A percentile compares a stretch with the other conserved stretches of the same genome.
Conservation (phyloP, 2,888 invertebrate genomes). For the Scaptomyza parva region DNA sequence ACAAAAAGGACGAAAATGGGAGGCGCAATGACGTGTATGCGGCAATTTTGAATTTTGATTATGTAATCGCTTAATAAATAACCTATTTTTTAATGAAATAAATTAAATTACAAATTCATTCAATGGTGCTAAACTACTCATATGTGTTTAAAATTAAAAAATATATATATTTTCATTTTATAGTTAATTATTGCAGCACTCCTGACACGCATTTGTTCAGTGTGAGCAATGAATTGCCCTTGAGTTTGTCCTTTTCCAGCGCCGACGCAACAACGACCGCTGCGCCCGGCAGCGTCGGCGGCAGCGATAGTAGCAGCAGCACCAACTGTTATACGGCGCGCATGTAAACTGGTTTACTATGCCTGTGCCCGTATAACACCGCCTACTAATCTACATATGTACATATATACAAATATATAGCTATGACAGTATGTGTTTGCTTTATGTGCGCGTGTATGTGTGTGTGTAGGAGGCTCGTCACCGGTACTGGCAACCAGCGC, state of each 20-base stretch:
- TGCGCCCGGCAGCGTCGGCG: constrained; percentile 20
- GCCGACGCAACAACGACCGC: constrained; percentile 46
- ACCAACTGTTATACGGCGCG: constrained; percentile 63
- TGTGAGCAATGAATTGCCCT: constrained; percentile 61
- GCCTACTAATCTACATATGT: constrained; percentile 10
- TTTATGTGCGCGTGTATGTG: constrained; percentile 16
- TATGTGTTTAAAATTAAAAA: no score
- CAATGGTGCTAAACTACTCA: constrained; percentile 5
- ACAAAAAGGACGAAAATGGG: constrained; percentile 19
- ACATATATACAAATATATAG: neutral
- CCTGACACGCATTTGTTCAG: constrained; percentile 38
- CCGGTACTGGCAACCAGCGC: constrained; percentile 40
- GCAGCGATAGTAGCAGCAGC: constrained; percentile 5
- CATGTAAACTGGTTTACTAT: constrained; percentile 60
- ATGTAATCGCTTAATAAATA: constrained; percentile 39
- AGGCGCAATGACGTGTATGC: constrained; percentile 38
- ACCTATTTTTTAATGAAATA: neutral
- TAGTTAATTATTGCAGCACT: constrained; percentile 24
- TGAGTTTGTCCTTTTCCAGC: constrained; percentile 78
- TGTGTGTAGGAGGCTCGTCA: constrained; percentile 70
- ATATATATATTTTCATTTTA: constrained; percentile 3
- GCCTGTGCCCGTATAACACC: constrained; percentile 58
- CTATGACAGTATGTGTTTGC: no score
- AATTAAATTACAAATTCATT: constrained; percentile 14
- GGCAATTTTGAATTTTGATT: constrained; percentile 19